Evolutionary conservation across 2,888 invertebrate species (phyloP), one percentile per base, ranked within the genome.

Genomic region (Lacanobia wlatinum): DNA sequence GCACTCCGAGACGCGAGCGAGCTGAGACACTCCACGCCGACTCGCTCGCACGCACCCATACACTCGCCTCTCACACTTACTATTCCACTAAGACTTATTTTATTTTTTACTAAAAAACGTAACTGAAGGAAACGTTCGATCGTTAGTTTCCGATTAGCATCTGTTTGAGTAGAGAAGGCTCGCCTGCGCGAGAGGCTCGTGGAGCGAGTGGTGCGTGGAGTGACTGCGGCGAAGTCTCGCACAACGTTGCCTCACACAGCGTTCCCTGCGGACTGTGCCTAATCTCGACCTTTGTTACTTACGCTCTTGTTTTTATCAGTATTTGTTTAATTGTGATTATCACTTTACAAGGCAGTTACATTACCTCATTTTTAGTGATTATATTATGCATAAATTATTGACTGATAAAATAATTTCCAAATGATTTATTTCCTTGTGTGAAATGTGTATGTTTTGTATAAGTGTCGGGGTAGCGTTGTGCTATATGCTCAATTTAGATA

Each of bases 401-500:
- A 95, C 95, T 96, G 95, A 95, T 94, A 93, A 93, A 92, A 93
- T 95, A 93, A 93, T 96, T 95, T 95, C 95, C 95, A 95, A 93
- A 93, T 93, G 92, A 92, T 94, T 94, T 95, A 93, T 94, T 94
- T 95, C 93, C 94, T 95, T 90, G 94, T 94, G 94, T 94, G 94
- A 90, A 91, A 92, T 91, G 92, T 92, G 93, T 94, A 93, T 91
- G 90, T 90, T 87, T 90, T 90, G 87, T 90, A 85, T 90, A 89
- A 92, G 94, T 94, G 94, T 94, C 90, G 93, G 92, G 96, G 94
- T 95, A 93, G 95, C 95, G 96, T 95, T 96, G 96, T 96, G 96
- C 95, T 95, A 93, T 94, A 94, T 95, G 96, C 96, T 96, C 96
- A 96, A 96, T 95, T 95, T 95, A 96, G 95, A 95, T 94, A 95